Conservation (phyloP, 1,140 invertebrate species). For the Drosophila lowei region DNA sequence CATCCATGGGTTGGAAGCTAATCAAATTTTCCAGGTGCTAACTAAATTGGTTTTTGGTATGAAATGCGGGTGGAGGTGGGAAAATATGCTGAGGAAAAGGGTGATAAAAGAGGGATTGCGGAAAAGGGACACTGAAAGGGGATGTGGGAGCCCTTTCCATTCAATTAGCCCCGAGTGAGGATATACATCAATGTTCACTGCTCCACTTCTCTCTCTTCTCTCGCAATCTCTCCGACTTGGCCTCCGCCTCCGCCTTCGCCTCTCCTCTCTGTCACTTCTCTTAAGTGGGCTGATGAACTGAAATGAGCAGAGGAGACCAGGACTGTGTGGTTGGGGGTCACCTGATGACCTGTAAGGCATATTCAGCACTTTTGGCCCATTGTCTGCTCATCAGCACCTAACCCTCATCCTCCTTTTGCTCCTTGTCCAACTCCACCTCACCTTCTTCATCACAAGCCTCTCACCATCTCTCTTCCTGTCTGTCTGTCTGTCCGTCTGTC, state of each 20-base stretch:
- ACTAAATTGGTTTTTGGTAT: slow-evolving; percentile 20
- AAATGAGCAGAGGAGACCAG: slow-evolving; percentile 17
- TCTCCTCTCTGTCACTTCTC: background rate
- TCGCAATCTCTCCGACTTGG: background rate
- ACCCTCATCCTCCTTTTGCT: background rate
- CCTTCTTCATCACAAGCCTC: background rate
- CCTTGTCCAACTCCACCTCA: background rate
- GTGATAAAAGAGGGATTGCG: no score
- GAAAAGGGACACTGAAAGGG: background rate
- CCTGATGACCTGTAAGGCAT: slow-evolving; percentile 50
- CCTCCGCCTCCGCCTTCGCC: background rate
- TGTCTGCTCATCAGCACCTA: slow-evolving; percentile 5
- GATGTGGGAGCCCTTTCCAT: slow-evolving; percentile 25
- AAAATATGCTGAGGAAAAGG: no score
- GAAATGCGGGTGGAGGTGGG: background rate
- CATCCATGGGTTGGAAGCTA: slow-evolving; percentile 15
- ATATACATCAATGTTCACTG: slow-evolving; percentile 63
- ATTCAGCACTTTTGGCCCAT: slow-evolving; percentile 68
- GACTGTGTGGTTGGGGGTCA: background rate
- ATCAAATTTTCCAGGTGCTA: slow-evolving; percentile 47
- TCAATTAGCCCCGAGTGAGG: slow-evolving; percentile 69
- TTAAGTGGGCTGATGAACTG: slow-evolving; percentile 30
- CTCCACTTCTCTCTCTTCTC: slow-evolving; percentile 14
- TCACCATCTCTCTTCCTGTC: background rate
- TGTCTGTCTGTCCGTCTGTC: no score